A percentile compares a stretch with the other conserved stretches of the same genome.
Conservation (phyloP, 2,113 vertebrate species). For the Trematomus loennbergii region DNA sequence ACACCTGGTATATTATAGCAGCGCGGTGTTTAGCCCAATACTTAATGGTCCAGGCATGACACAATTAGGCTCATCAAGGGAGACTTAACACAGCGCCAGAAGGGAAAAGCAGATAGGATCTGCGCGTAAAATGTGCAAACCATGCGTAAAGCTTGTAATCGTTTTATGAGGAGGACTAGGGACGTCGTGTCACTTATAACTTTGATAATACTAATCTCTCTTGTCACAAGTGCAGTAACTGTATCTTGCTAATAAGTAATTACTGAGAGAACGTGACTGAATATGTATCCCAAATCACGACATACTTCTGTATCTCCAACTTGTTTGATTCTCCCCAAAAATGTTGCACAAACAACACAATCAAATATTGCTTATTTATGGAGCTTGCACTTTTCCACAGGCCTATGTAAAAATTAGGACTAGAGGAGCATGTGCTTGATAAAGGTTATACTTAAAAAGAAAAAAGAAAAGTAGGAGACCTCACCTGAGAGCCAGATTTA, state of each 20-base stretch:
- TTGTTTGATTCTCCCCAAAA: not conserved
- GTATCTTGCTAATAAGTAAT: not conserved
- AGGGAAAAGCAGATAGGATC: constrained; percentile 16
- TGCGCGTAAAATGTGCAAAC: constrained; percentile 53
- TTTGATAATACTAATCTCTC: not conserved
- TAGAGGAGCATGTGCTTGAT: not conserved
- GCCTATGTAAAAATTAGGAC: too few relatives aligned
- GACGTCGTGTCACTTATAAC: not conserved
- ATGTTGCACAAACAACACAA: not conserved
- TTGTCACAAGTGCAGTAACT: not conserved
- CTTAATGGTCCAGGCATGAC: constrained; percentile 72
- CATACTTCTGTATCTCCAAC: not conserved
- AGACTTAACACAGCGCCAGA: constrained; percentile 47
- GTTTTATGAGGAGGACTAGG: constrained; percentile 9
- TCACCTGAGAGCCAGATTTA: constrained; percentile 98
- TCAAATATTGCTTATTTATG: not conserved
- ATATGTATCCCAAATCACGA: not conserved
- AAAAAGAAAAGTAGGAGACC: not conserved
- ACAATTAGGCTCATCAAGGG: constrained; percentile 73
- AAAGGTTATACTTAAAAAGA: not conserved
- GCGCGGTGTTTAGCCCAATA: constrained; percentile 61
- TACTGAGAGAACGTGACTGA: not conserved
- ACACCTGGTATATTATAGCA: constrained; percentile 81
- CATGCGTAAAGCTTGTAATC: constrained; percentile 32
- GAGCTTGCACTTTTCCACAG: not conserved